Conservation (phyloP, 2,888 invertebrate species). For the Plagodis pulveraria region DNA sequence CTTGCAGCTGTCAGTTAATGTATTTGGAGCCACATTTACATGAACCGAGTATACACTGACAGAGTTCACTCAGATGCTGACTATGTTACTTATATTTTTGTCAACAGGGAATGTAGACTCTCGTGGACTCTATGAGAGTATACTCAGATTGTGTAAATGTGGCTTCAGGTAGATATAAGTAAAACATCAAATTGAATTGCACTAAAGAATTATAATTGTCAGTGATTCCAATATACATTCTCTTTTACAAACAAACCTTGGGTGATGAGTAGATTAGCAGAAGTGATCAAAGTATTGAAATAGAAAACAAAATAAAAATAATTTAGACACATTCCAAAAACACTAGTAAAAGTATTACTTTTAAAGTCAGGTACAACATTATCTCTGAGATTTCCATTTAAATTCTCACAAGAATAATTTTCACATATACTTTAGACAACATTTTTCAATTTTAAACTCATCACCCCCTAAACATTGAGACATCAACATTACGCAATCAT, state of each 20-base stretch:
- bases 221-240: constrained; percentile 66
- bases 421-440: background rate
- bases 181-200: constrained; percentile 68
- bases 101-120: too few species aligned
- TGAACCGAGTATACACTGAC: too few species aligned
- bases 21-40: too few species aligned
- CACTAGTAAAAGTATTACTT: constrained; percentile 10
- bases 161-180: constrained; percentile 18
- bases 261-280: constrained; percentile 13
- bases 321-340: background rate
- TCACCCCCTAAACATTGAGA: constrained; percentile 33
- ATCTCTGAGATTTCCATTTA: constrained; percentile 15
- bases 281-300: background rate
- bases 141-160: too few species aligned
- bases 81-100: too few species aligned
- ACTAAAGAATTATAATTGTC: constrained; percentile 82
- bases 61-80: too few species aligned
- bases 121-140: too few species aligned
- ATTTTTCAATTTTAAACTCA: constrained; percentile 22
- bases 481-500: constrained; percentile 42
- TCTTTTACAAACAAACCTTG: constrained; percentile 41
- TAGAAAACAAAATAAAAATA: background rate
- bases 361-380: constrained; percentile 19
- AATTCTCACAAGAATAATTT: constrained; percentile 16
- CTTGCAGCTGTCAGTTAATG: too few species aligned